These are phyloP conservation scores for Caenorhabditis latens DNA, from an alignment of 1,140 invertebrate genomes.

Conservation along the genomic window DNA sequence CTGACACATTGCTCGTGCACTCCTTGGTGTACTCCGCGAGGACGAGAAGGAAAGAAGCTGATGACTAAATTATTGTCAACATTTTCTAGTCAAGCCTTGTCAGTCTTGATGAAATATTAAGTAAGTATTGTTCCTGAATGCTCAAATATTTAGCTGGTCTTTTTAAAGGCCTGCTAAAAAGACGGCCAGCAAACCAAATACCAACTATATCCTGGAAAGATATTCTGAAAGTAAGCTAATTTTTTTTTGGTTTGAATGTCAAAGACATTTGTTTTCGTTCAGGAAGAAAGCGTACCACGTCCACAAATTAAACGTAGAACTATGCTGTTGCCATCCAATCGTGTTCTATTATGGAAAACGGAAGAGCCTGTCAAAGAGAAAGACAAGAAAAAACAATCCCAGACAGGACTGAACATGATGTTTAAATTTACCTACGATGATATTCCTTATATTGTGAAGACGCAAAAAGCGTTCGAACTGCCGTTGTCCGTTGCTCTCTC, in stretches of 20 bases:
- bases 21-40: background rate
- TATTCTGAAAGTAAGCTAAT: constrained; percentile 14
- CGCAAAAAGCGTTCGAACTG: background rate
- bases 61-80: no score
- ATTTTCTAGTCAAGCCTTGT: no score
- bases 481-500: background rate
- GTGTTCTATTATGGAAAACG: background rate
- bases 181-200: background rate
- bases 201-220: background rate
- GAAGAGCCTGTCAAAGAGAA: background rate
- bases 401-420: background rate
- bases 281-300: background rate
- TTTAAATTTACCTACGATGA: constrained; percentile 1
- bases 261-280: background rate
- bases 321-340: constrained; percentile 6
- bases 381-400: constrained; percentile 2
- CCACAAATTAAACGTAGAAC: background rate
- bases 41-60: no score
- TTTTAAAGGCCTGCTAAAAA: background rate
- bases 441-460: background rate
- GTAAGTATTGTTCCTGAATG: background rate
- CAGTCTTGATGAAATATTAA: no score
- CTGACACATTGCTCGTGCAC: no score
- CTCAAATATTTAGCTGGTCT: background rate
- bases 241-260: background rate